These are phyloP conservation scores for Eriosoma lanigerum DNA, from an alignment of 1,140 invertebrate species.

Conservation along the genomic window DNA sequence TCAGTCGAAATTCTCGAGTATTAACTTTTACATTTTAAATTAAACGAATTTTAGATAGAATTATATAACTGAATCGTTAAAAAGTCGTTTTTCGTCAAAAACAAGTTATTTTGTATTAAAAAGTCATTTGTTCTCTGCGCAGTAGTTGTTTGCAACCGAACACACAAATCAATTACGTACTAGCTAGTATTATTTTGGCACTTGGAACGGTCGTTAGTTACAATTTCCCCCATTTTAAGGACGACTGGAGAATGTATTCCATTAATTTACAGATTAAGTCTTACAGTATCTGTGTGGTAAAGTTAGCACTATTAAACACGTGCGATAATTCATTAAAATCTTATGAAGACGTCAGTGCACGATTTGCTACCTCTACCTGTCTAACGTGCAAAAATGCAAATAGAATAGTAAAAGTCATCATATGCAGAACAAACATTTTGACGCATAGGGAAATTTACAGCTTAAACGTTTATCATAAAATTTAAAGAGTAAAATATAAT, in stretches of 20 bases:
- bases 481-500: too few relatives aligned
- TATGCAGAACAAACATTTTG: too few relatives aligned
- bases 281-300: conserved; percentile 23
- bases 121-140: conserved; percentile 60
- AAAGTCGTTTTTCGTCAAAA: not conserved
- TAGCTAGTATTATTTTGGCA: conserved; percentile 63
- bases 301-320: not conserved
- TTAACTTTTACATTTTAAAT: conserved; percentile 69
- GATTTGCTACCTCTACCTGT: too few relatives aligned
- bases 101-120: not conserved
- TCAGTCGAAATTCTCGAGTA: conserved; percentile 63
- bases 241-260: conserved; percentile 81
- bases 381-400: too few relatives aligned
- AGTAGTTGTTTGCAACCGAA: conserved; percentile 61
- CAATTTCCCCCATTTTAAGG: conserved; percentile 79
- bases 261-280: conserved; percentile 5
- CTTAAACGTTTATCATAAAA: too few relatives aligned
- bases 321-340: too few relatives aligned
- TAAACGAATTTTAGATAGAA: conserved; percentile 70
- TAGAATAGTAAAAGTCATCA: too few relatives aligned
- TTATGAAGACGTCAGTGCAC: too few relatives aligned
- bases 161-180: conserved; percentile 59
- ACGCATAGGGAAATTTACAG: too few relatives aligned
- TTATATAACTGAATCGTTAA: conserved; percentile 59
- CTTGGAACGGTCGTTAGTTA: conserved; percentile 67